phyloP scores from a whole-genome alignment of 2,113 vertebrate genomes.

The Erpornis zantholeuca region DNA sequence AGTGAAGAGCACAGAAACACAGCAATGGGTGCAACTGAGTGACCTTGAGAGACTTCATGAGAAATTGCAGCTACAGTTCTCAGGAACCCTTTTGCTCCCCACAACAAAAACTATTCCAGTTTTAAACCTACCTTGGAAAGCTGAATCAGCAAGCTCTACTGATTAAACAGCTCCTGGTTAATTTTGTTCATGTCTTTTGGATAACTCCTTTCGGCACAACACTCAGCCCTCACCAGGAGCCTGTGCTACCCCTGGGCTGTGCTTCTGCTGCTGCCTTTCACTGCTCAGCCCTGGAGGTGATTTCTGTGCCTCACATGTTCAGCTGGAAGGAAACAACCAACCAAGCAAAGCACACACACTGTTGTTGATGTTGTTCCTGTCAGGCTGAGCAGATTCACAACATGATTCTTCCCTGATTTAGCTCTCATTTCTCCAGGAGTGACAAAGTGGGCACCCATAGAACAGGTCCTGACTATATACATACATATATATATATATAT shows the following conservation, averaged over 20 bases:
- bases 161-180: not conserved
- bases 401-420: not conserved
- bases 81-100: not conserved
- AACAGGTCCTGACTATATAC: not conserved
- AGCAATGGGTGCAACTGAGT: not conserved
- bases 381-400: not conserved
- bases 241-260: rapidly evolving
- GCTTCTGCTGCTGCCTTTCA: not conserved
- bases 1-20: not conserved
- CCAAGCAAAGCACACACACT: not conserved
- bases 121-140: not conserved
- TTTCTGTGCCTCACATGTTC: not conserved
- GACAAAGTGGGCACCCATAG: not conserved
- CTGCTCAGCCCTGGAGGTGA: not conserved
- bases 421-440: not conserved
- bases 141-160: not conserved
- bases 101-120: not conserved
- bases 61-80: not conserved
- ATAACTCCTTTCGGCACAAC: not conserved
- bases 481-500: too few relatives aligned
- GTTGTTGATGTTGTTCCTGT: not conserved
- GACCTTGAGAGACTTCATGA: not conserved
- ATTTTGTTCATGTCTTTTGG: not conserved
- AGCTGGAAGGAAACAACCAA: not conserved
- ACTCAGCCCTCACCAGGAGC: rapidly evolving